Conservation (phyloP, 2,113 vertebrate genomes). For the Morone chrysops region DNA sequence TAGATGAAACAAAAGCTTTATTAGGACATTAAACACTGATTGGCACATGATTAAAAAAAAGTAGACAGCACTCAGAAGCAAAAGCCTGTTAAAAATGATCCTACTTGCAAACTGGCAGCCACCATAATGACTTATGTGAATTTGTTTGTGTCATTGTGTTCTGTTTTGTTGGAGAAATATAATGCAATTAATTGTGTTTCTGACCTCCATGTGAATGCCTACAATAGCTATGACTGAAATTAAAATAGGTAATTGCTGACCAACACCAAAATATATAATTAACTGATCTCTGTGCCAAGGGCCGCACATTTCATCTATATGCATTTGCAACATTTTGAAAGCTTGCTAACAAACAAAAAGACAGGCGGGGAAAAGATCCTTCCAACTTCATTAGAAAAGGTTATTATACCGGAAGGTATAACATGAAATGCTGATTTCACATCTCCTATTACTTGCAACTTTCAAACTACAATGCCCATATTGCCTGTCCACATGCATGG, state of each 20-base stretch:
- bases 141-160: background rate
- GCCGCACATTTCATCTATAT: background rate
- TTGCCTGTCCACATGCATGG: background rate
- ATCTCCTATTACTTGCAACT: conserved; percentile 12
- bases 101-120: background rate
- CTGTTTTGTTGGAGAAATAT: background rate
- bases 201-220: background rate
- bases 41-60: conserved; percentile 36
- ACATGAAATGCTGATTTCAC: conserved; percentile 20
- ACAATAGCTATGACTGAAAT: background rate
- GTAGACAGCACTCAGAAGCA: background rate
- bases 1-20: conserved; percentile 38
- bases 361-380: conserved; percentile 1
- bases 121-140: background rate
- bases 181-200: background rate
- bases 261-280: conserved; percentile 1
- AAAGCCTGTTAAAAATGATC: conserved; percentile 2
- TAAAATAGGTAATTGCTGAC: background rate
- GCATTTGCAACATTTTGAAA: background rate
- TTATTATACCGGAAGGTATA: conserved; percentile 27
- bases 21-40: conserved; percentile 29
- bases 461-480: background rate
- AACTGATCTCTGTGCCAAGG: background rate
- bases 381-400: conserved; percentile 28
- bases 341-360: conserved; percentile 15